Conservation (phyloP, 2,797 vertebrate genomes). For the Oryzias sinensis region DNA sequence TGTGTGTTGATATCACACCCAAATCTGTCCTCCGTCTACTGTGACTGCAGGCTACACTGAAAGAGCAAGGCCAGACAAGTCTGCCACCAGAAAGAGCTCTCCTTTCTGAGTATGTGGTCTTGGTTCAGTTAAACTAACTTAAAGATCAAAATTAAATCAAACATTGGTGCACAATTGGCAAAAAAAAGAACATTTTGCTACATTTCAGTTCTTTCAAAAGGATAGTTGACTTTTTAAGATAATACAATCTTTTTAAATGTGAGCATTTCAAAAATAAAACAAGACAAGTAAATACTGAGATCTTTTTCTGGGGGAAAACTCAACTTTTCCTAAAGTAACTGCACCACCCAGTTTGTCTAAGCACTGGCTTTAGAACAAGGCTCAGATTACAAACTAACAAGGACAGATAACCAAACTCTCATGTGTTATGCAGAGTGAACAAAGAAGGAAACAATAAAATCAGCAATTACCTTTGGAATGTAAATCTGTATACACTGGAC, state of each 20-base stretch:
- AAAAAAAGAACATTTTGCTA: not conserved
- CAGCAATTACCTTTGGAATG: conserved; percentile 20
- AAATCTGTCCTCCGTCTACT: conserved; percentile 21
- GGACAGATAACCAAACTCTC: conserved; percentile 25
- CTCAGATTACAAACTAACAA: conserved; percentile 40
- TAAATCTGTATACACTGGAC: conserved; percentile 18
- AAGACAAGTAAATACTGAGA: conserved; percentile 34
- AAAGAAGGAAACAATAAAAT: conserved; percentile 10
- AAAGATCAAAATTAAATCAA: not conserved
- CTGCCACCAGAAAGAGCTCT: conserved; percentile 12
- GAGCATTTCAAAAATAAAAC: not conserved
- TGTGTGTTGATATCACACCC: conserved; percentile 60
- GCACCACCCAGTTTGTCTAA: conserved; percentile 20
- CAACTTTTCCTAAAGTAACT: conserved; percentile 40
- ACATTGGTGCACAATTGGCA: not conserved
- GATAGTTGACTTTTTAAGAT: too few species aligned
- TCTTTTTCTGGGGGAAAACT: conserved; percentile 20
- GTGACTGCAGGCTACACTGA: conserved; percentile 32
- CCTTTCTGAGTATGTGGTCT: conserved; percentile 5
- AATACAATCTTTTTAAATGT: too few species aligned
- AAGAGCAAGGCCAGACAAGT: conserved; percentile 30
- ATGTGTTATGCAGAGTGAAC: conserved; percentile 14
- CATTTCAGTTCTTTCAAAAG: not conserved
- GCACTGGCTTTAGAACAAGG: conserved; percentile 37
- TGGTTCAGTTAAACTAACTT: not conserved